phyloP scores from a whole-genome alignment of 2,113 vertebrate species.

The Trochalopteron elliotii region DNA sequence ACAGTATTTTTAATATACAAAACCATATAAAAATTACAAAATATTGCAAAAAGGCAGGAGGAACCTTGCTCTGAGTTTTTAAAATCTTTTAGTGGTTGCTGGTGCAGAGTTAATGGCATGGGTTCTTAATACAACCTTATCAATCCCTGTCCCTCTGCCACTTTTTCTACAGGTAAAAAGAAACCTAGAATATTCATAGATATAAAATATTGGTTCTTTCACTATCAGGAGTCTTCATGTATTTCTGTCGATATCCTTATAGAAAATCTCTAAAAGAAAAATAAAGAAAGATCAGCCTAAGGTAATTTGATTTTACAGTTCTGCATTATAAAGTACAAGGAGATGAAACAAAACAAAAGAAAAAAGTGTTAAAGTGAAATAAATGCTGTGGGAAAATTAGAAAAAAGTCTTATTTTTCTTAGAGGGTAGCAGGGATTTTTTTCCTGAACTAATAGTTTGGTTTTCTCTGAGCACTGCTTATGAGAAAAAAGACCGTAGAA shows the following conservation, averaged over 20 bases:
- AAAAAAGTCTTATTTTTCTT: not conserved
- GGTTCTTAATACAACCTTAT: not conserved
- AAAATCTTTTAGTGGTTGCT: not conserved
- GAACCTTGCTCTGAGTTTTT: not conserved
- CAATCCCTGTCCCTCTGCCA: not conserved
- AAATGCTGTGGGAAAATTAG: not conserved
- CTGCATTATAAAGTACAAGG: not conserved
- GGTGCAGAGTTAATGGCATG: not conserved
- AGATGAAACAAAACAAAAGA: not conserved
- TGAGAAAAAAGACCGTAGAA: not conserved
- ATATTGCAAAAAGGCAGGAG: not conserved
- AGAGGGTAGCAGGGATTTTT: not conserved
- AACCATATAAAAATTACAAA: conserved; percentile 23
- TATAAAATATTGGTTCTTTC: not conserved
- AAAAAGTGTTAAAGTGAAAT: not conserved
- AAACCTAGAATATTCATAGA: not conserved
- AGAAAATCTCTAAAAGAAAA: conserved; percentile 58
- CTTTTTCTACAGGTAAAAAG: not conserved
- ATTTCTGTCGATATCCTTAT: conserved; percentile 69
- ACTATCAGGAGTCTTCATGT: conserved; percentile 21
- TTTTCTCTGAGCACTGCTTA: not conserved
- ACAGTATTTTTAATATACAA: not conserved
- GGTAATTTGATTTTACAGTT: not conserved
- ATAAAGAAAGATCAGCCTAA: not conserved
- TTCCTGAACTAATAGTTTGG: not conserved